Percentiles rank a stretch among this genome's conserved stretches.
These are phyloP conservation scores for Apistogramma diplotaenia DNA, from an alignment of 2,113 vertebrate species.

Conservation along the genomic window DNA sequence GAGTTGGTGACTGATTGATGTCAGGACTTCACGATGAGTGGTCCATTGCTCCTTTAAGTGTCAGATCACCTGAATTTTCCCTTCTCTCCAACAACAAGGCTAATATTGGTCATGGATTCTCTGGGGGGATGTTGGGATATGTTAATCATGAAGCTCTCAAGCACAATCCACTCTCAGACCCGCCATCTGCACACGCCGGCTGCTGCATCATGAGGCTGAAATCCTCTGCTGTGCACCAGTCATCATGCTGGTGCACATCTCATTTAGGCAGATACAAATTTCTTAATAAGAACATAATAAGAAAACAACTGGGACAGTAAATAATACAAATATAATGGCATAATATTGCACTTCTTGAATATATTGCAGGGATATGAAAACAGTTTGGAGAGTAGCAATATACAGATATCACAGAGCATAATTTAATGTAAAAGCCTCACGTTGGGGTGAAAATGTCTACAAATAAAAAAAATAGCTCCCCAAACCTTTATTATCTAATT, in stretches of 20 bases:
- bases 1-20: not conserved
- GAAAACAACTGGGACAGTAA: not conserved
- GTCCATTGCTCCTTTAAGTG: not conserved
- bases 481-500: no score
- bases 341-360: not conserved
- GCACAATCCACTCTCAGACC: conserved; percentile 59
- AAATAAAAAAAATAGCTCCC: no score
- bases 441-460: no score
- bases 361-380: not conserved
- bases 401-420: not conserved
- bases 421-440: not conserved
- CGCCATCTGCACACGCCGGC: conserved; percentile 74
- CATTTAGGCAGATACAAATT: not conserved
- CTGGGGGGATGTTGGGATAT: conserved; percentile 53
- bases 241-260: not conserved
- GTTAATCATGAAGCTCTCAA: conserved; percentile 66
- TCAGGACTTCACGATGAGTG: not conserved
- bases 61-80: conserved; percentile 4
- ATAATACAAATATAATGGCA: not conserved
- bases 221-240: conserved; percentile 16
- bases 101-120: conserved; percentile 48
- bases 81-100: conserved; percentile 11
- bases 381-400: not conserved
- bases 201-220: conserved; percentile 51
- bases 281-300: not conserved